phyloP scores from a whole-genome alignment of 2,113 vertebrate genomes.

The Dromaius novaehollandiae region DNA sequence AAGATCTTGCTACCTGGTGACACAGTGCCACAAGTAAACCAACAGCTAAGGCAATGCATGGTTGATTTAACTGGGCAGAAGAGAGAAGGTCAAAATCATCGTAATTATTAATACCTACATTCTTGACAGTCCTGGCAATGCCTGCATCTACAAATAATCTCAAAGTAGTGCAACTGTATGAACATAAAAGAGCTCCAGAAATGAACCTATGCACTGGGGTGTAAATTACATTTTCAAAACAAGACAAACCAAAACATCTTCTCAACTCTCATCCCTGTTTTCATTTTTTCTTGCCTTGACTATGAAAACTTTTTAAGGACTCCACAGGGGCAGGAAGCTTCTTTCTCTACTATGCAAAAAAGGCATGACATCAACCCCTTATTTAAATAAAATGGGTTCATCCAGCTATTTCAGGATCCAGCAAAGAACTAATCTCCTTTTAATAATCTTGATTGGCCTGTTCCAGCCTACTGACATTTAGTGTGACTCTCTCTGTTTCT shows the following conservation, averaged over 20 bases:
- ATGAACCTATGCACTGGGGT: neutral
- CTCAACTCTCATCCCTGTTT: neutral
- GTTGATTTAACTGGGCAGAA: neutral
- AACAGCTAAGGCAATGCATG: neutral
- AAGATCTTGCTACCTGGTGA: neutral
- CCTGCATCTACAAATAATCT: neutral
- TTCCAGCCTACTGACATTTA: neutral
- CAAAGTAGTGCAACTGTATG: neutral
- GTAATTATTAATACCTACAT: neutral
- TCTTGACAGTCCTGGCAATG: neutral
- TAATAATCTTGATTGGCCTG: neutral
- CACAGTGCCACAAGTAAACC: neutral
- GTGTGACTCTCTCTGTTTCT: neutral
- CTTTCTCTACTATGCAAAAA: neutral
- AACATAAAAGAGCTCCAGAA: neutral
- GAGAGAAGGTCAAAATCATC: neutral
- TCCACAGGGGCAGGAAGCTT: neutral
- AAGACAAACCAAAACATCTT: neutral
- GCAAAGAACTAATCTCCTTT: neutral
- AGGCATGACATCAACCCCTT: neutral
- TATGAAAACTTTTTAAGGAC: neutral
- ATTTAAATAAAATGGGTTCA: neutral
- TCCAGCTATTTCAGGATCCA: neutral
- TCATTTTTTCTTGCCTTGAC: neutral
- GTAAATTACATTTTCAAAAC: neutral